Evolutionary conservation across 2,797 vertebrate species (phyloP).

Genomic region (Squalus acanthias): DNA sequence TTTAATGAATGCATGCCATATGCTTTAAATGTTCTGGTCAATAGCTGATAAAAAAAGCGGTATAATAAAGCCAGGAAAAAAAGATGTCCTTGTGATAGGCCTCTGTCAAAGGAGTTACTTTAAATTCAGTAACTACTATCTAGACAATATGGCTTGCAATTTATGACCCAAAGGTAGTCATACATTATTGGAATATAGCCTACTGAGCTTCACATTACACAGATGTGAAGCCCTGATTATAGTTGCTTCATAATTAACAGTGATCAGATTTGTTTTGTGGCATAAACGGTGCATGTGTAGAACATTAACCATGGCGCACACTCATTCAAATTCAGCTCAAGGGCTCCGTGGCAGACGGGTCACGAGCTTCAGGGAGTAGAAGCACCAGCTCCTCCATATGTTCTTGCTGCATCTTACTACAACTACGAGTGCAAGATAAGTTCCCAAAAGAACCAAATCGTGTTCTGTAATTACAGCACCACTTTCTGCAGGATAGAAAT

Average conservation of each 20-base stretch:
- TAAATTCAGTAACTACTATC: constrained; percentile 74
- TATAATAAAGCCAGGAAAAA: constrained; percentile 57
- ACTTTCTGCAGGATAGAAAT: constrained; percentile 79
- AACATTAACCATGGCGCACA: constrained; percentile 94
- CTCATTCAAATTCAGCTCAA: constrained; percentile 98
- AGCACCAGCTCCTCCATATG: constrained; percentile 98
- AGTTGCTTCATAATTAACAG: constrained; percentile 96
- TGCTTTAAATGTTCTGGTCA: constrained; percentile 83
- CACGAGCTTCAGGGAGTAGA: constrained; percentile 95
- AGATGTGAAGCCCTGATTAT: constrained; percentile 88
- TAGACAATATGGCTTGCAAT: constrained; percentile 77
- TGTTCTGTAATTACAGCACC: constrained; percentile 97
- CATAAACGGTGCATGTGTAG: constrained; percentile 98
- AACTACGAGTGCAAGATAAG: constrained; percentile 89
- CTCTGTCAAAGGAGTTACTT: constrained; percentile 73
- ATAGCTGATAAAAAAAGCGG: constrained; percentile 70
- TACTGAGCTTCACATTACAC: constrained; percentile 74
- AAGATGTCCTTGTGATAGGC: constrained; percentile 72
- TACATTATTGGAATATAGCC: constrained; percentile 77
- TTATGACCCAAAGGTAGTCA: constrained; percentile 74
- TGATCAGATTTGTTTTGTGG: constrained; percentile 99
- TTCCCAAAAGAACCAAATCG: constrained; percentile 99
- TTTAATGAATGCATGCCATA: constrained; percentile 97
- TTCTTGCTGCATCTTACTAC: constrained; percentile 90
- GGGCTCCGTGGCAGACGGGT: constrained; percentile 97